Conservation (phyloP, 2,797 vertebrate genomes). For the Phalanger gymnotis region DNA sequence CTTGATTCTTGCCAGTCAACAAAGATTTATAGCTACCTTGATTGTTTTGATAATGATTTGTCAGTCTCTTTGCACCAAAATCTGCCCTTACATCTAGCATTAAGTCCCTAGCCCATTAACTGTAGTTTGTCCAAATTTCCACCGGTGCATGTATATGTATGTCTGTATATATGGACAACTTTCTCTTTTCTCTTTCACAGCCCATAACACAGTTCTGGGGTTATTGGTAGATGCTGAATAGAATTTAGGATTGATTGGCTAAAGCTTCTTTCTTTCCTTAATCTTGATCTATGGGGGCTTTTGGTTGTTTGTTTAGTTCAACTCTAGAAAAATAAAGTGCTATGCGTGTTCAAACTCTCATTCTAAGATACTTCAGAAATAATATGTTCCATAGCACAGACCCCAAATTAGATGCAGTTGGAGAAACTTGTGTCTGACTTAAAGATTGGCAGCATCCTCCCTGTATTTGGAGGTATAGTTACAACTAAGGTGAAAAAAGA, state of each 20-base stretch:
- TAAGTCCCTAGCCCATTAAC: neutral
- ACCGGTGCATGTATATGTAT: neutral
- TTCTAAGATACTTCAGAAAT: conserved; percentile 11
- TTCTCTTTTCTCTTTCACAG: neutral
- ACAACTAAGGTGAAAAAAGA: conserved; percentile 9
- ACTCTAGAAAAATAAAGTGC: neutral
- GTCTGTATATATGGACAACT: neutral
- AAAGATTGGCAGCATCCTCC: neutral
- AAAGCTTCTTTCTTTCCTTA: neutral
- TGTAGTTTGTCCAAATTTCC: neutral
- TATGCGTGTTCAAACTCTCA: conserved; percentile 1
- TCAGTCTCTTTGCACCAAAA: conserved; percentile 4
- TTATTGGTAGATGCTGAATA: neutral
- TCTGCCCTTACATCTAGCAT: neutral
- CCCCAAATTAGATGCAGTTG: conserved; percentile 21
- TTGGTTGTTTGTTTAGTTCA: conserved; percentile 6
- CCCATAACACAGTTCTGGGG: neutral
- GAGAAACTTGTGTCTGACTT: conserved; percentile 27
- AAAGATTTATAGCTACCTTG: conserved; percentile 39
- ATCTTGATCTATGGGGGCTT: neutral
- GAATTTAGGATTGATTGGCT: neutral
- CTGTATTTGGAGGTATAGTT: neutral
- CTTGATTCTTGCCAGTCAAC: conserved; percentile 26
- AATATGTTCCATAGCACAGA: neutral
- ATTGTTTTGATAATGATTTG: conserved; percentile 11